phyloP scores from a whole-genome alignment of 2,113 vertebrate species.

The Pristiophorus japonicus region DNA sequence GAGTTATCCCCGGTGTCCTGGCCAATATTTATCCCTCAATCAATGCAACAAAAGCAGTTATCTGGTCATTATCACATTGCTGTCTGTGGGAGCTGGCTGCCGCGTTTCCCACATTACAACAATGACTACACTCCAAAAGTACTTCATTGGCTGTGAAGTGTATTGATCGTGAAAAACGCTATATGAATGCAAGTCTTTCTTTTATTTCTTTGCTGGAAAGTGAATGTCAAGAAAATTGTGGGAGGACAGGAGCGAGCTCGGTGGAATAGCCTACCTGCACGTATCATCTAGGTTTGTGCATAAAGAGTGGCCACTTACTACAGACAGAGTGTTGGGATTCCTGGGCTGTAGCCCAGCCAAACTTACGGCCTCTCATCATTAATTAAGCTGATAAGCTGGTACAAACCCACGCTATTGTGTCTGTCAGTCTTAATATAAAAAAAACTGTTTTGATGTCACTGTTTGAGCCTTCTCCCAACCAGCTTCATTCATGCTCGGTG shows the following conservation, averaged over 20 bases:
- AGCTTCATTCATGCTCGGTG: background rate
- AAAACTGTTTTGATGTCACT: background rate
- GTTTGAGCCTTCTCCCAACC: background rate
- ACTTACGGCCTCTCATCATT: background rate
- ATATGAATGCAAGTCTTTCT: too few species aligned
- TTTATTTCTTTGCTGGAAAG: background rate
- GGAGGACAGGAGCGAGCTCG: background rate
- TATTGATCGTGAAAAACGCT: too few species aligned
- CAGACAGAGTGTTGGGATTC: background rate
- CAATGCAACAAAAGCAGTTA: too few species aligned
- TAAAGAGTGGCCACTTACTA: background rate
- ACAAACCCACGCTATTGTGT: background rate
- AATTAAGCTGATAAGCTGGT: background rate
- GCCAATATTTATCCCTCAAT: too few species aligned
- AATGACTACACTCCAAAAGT: too few species aligned
- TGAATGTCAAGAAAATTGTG: background rate
- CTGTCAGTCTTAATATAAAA: background rate
- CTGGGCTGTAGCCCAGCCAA: background rate
- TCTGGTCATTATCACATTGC: too few species aligned
- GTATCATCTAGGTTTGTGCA: background rate
- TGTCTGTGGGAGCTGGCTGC: too few species aligned
- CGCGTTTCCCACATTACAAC: too few species aligned
- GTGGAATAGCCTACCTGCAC: background rate
- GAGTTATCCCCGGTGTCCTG: too few species aligned
- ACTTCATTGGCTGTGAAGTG: too few species aligned